Base-by-base conservation (phyloP, 2,888 invertebrate species). In the Apodemia duryi region DNA sequence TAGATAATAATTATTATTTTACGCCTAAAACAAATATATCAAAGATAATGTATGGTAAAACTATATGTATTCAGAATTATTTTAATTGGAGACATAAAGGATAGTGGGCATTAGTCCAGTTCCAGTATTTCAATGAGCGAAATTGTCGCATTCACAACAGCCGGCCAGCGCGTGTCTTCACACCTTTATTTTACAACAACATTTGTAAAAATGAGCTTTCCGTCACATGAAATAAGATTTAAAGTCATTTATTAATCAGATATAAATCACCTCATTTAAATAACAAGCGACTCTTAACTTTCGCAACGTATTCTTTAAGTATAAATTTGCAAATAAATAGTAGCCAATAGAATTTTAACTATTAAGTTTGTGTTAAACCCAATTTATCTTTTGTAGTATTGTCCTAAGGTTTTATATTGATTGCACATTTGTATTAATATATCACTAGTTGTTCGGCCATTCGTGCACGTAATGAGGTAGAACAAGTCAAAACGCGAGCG, bases 381-480 rank as follows among this genome's bases (percentile, higher is more conserved):
- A 70, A 66, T 69, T 68, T 52, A 41, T 43, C 67, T 68, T 62
- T 70, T 68, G 63, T 2, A 0, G 0, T 3, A 62, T n/a, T 0
- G 0, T 6, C 0, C 32, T 69, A 72, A 64, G 65, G 72, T 68
- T 60, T 32, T 65, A 29, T 65, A 69, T 73, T 9, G 57, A 29
- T 69, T 68, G 67, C 68, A 67, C 10, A 67, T 70, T 69, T 76
- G 69, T 69, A 32, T 38, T 43, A 54, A 65, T 52, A 7, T 6
- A 1, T 0, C 43, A 67, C 67, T 71, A 66, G 70, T 74, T 78
- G 73, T 76, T 75, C 77, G 77, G 80, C 82, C 81, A 84, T 84
- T 84, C 84, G 84, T 85, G 84, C 83, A 71, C 76, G 81, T 87
- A 88, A 87, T 88, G 88, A 88, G 86, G 84, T 83, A 84, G 83